Evolutionary conservation across 1,140 invertebrate genomes (phyloP).

Genomic region (Whitmania pigra): DNA sequence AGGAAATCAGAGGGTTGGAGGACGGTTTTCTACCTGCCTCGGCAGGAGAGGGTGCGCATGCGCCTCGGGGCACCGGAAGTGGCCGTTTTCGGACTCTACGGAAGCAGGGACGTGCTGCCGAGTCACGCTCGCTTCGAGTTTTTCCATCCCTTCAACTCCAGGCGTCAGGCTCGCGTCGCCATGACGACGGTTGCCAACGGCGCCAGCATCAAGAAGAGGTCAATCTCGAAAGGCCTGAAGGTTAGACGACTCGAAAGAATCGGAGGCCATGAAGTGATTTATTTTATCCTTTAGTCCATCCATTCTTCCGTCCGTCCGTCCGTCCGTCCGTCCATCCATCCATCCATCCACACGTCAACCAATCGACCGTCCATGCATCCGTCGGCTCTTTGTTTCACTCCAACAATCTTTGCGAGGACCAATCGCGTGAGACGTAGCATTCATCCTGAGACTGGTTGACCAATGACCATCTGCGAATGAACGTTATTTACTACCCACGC

Average conservation of each 20-base stretch:
- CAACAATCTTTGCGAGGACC: too few species aligned
- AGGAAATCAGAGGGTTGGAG: slow-evolving; percentile 53
- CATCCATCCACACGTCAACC: neutral
- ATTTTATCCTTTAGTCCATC: neutral
- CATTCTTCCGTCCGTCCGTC: neutral
- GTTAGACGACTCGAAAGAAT: neutral
- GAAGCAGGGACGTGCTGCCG: slow-evolving; percentile 74
- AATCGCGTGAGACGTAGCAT: too few species aligned
- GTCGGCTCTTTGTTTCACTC: too few species aligned
- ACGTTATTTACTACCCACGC: too few species aligned
- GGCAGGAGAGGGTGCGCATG: slow-evolving; percentile 63
- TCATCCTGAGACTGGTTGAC: too few species aligned
- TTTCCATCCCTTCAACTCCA: slow-evolving; percentile 68
- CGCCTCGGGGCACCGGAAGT: slow-evolving; percentile 79
- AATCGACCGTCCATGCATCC: neutral
- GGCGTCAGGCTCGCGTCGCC: neutral
- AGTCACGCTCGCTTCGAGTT: slow-evolving; percentile 91
- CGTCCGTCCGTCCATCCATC: too few species aligned
- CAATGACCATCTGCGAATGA: too few species aligned
- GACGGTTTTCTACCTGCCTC: slow-evolving; percentile 72
- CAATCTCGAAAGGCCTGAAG: neutral
- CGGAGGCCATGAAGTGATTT: neutral
- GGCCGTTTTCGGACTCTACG: slow-evolving; percentile 83
- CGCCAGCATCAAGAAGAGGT: neutral
- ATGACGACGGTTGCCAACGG: neutral